These are phyloP conservation scores for Nasonia longicornis DNA, from an alignment of 1,140 invertebrate genomes.

Conservation along the genomic window DNA sequence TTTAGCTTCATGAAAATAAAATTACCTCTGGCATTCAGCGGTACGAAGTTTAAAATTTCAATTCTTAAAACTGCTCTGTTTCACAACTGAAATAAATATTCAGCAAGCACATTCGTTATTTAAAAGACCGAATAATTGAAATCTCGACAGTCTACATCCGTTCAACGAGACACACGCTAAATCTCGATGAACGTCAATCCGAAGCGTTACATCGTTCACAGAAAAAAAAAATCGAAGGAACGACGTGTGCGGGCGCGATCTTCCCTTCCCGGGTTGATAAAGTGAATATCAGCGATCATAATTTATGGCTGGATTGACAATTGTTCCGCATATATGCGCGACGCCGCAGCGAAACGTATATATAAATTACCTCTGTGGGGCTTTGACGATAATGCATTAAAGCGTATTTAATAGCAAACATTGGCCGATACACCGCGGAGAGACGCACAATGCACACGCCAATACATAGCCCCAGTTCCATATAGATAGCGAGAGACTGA, in stretches of 20 bases:
- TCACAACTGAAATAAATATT: background rate
- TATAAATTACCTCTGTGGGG: conserved; percentile 12
- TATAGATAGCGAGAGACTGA: conserved; percentile 23
- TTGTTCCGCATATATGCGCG: background rate
- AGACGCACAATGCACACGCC: background rate
- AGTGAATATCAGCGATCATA: conserved; percentile 39
- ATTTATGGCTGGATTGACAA: conserved; percentile 38
- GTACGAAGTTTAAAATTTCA: background rate
- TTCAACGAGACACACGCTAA: background rate
- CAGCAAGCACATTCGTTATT: background rate
- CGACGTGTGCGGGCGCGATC: background rate
- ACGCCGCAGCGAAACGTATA: conserved; percentile 16
- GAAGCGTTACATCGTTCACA: background rate
- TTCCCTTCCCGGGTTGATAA: background rate
- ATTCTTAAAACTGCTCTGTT: no score
- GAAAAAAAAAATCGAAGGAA: background rate
- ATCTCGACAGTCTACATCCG: background rate
- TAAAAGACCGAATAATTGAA: background rate
- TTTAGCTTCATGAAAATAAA: background rate
- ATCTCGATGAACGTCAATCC: background rate
- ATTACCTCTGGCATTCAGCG: background rate
- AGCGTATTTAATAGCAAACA: conserved; percentile 43
- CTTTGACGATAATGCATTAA: conserved; percentile 43
- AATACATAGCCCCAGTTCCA: conserved; percentile 8
- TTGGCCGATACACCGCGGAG: background rate